Base-by-base conservation (phyloP, 2,797 vertebrate genomes). In the Pangasius djambal region DNA sequence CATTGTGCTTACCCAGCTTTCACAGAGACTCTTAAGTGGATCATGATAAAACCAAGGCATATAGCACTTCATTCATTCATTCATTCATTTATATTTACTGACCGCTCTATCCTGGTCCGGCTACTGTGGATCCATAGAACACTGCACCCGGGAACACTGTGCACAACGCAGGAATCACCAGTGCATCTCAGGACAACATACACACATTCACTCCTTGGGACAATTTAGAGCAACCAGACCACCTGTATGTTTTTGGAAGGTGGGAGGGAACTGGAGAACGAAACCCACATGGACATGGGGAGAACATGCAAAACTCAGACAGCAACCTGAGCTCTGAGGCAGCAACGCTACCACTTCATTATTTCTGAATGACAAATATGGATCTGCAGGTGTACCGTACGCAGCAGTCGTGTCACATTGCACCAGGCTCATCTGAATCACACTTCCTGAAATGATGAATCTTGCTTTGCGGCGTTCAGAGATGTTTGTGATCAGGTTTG, bases 261-360 rank as follows among this genome's bases (percentile, higher is more conserved):
- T 69, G 28, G 15, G 8, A 84, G 16, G 82, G 67, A 67, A 67
- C 82, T 50, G 40, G 2, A 20, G 7, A 84, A 48, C 13, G 1
- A 48, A 85, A 69, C 28, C 28, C 44, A 34, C n/a, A 52, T 18
- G 37, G 40, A 50, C 63, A 84, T 13, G 8, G 16, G 12, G 48
- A 70, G 65, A 85, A 85, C n/a, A 70, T 34, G 48, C 12, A 6
- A 84, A 84, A 65, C 48, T n/a, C 55, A 48, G 40, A 50, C 61
- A 50, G 82, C n/a, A 85, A 22, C 83, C 83, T 69, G 16, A 52
- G 63, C 16, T 18, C 28, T n/a, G 28, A 31, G 63, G 28, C 8
- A 20, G 59, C 22, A 84, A 48, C 16, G 40, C 40, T 48, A 52
- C 57, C 91, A 87, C 89, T 92, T 89, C 67, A 37, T 92, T 90